Conservation (phyloP, 1,140 invertebrate genomes). For the Octopus bimaculoides region DNA sequence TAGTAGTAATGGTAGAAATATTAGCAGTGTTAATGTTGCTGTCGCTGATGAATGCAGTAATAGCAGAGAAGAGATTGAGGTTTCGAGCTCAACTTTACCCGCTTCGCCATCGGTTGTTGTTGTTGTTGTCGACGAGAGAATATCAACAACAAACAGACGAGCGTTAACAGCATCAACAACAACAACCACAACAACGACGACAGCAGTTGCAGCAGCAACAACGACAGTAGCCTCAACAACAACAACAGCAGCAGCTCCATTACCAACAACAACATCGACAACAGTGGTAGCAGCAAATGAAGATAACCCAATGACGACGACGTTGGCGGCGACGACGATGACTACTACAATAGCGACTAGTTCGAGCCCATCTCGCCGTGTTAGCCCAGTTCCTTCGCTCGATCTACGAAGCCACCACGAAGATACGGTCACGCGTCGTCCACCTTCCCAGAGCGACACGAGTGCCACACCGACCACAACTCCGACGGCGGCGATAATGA, state of each 20-base stretch:
- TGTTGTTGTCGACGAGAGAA: no score
- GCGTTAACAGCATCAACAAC: no score
- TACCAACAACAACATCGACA: no score
- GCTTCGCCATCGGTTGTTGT: neutral
- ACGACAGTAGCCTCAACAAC: neutral
- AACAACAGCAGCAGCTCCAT: neutral
- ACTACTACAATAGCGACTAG: neutral
- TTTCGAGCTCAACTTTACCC: neutral
- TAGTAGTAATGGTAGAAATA: neutral
- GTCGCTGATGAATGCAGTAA: neutral
- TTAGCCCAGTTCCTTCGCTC: neutral
- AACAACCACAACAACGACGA: no score
- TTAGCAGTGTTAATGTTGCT: neutral
- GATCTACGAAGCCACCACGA: neutral
- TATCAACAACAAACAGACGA: no score
- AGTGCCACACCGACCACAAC: neutral
- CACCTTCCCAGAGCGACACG: neutral
- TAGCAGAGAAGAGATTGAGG: neutral
- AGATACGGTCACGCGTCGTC: no score
- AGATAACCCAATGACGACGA: neutral
- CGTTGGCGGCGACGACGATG: neutral
- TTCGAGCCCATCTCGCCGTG: neutral
- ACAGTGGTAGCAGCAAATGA: neutral
- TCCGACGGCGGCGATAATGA: conserved; percentile 1
- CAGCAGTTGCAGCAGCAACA: no score